phyloP scores from a whole-genome alignment of 53 echinoderm and acorn worm genomes.

The Antedon mediterranea region DNA sequence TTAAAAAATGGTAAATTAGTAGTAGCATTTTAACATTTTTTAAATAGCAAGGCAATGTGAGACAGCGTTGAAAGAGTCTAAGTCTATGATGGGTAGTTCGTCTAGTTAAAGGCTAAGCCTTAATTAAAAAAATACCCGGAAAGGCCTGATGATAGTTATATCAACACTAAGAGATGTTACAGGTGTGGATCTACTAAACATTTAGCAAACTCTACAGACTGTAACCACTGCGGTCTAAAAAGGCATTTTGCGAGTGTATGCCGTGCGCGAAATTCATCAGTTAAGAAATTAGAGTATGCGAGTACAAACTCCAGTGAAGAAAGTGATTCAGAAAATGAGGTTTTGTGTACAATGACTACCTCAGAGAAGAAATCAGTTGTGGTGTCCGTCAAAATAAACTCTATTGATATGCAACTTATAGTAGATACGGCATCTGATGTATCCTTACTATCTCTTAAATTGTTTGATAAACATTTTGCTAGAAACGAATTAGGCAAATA shows the following conservation, averaged over 20 bases:
- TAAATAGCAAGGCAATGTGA: neutral
- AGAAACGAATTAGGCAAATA: neutral
- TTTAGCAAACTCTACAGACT: constrained; percentile 22
- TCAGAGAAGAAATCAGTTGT: no score
- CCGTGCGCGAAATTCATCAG: neutral
- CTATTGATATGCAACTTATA: neutral
- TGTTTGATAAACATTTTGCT: neutral
- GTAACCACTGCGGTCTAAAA: neutral
- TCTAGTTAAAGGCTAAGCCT: neutral
- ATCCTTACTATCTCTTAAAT: neutral
- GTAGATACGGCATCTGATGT: neutral
- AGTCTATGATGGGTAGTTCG: neutral
- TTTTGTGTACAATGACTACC: neutral
- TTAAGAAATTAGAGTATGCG: neutral
- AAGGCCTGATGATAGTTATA: neutral
- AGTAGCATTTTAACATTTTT: no score
- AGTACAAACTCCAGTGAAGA: neutral
- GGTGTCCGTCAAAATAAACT: no score
- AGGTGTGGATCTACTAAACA: constrained; percentile 25
- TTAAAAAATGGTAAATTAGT: neutral
- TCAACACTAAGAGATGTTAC: constrained; percentile 4
- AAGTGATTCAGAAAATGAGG: neutral
- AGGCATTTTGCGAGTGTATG: constrained; percentile 15
- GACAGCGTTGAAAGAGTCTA: neutral
- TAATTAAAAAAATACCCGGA: neutral